Conservation (phyloP, 2,888 invertebrate genomes). For the Lycophotia porphyrea region DNA sequence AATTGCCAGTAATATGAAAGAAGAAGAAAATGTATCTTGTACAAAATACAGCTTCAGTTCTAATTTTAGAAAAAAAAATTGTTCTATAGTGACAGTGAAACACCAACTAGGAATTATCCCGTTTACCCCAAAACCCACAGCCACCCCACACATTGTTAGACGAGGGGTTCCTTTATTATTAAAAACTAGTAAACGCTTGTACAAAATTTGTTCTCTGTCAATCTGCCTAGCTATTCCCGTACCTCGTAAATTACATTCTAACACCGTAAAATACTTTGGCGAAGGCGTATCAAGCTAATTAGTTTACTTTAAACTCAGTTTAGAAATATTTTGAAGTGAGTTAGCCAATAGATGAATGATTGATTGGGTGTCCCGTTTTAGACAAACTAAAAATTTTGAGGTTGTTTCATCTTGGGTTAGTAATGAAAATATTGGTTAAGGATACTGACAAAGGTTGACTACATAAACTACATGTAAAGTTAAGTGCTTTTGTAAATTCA, state of each 20-base stretch:
- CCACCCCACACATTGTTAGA: conserved; percentile 64
- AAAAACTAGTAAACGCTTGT: conserved; percentile 79
- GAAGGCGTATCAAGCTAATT: conserved; percentile 81
- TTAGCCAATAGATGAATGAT: conserved; percentile 50
- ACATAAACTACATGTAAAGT: neutral
- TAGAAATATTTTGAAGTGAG: conserved; percentile 60
- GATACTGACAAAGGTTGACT: neutral
- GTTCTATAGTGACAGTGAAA: neutral
- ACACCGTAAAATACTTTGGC: conserved; percentile 79
- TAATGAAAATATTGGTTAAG: conserved; percentile 16
- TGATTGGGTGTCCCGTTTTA: conserved; percentile 16
- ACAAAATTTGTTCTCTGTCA: conserved; percentile 84
- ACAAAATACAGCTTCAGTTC: neutral
- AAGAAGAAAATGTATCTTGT: neutral
- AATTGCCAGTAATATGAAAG: neutral
- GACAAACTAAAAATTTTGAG: neutral
- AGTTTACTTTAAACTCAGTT: conserved; percentile 68
- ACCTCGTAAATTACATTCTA: conserved; percentile 80
- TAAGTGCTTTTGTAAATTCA: neutral
- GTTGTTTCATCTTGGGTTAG: neutral
- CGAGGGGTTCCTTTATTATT: conserved; percentile 77
- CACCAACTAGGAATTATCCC: neutral
- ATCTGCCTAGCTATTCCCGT: conserved; percentile 79
- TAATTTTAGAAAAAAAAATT: neutral
- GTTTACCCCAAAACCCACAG: conserved; percentile 16